Evolutionary conservation across 2,113 vertebrate genomes (phyloP).

Genomic region (Pseudorhombus dupliciocellatus): DNA sequence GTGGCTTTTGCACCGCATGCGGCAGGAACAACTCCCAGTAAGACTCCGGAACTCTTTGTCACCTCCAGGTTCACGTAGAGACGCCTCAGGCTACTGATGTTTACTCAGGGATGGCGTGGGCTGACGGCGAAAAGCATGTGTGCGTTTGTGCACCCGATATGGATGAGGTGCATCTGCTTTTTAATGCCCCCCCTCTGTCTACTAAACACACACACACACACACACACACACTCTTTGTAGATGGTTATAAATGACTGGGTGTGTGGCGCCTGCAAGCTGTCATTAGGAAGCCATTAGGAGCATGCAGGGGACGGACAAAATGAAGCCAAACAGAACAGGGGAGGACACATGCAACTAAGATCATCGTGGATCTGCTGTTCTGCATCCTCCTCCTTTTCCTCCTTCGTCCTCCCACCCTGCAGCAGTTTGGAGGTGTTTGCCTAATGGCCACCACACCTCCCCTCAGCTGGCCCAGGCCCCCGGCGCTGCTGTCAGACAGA

Average conservation of each 20-base stretch:
- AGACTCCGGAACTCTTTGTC: constrained; percentile 56
- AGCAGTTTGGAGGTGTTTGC: constrained; percentile 52
- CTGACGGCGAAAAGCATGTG: constrained; percentile 48
- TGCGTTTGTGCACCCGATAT: constrained; percentile 23
- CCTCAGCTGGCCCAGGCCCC: constrained; percentile 43
- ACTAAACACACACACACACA: constrained; percentile 40
- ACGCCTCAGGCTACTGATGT: constrained; percentile 53
- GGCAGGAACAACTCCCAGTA: constrained; percentile 40
- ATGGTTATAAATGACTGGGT: constrained; percentile 74
- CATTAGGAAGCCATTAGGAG: constrained; percentile 80
- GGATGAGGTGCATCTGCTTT: constrained; percentile 67
- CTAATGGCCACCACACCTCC: constrained; percentile 60
- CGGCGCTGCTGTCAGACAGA: constrained; percentile 60
- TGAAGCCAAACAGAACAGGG: constrained; percentile 56
- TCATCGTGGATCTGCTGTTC: constrained; percentile 54
- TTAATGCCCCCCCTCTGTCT: constrained; percentile 43
- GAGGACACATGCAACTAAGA: constrained; percentile 64
- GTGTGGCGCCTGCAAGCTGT: constrained; percentile 78
- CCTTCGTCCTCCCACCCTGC: constrained; percentile 34
- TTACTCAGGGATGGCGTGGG: constrained; percentile 42
- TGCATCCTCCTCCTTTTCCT: constrained; percentile 48
- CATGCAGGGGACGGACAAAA: constrained; percentile 68
- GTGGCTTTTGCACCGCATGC: constrained; percentile 60
- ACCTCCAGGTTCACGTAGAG: constrained; percentile 53
- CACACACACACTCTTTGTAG: constrained; percentile 50